A percentile compares a stretch with the other conserved stretches of the same genome.
Conservation (phyloP, 2,113 vertebrate genomes). For the Cervus canadensis region DNA sequence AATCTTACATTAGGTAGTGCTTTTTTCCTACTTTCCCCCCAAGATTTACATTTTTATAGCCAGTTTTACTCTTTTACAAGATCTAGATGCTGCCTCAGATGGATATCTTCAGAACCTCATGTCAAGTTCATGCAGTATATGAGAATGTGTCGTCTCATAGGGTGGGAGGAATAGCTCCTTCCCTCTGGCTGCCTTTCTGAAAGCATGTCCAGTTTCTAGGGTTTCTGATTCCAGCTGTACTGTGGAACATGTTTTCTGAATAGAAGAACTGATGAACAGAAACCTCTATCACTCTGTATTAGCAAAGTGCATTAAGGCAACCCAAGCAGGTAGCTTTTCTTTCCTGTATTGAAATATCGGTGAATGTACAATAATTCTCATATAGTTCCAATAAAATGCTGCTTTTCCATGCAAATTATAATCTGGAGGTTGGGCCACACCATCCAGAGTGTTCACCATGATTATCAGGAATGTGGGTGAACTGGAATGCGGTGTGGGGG, state of each 20-base stretch:
- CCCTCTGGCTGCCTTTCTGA: not conserved
- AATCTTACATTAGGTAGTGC: not conserved
- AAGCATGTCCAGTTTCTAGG: not conserved
- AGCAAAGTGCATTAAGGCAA: not conserved
- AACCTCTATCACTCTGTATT: not conserved
- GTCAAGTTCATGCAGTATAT: not conserved
- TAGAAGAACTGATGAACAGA: not conserved
- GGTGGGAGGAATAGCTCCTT: not conserved
- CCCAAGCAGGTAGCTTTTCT: not conserved
- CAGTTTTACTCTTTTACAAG: not conserved
- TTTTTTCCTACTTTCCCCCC: not conserved
- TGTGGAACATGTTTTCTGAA: not conserved
- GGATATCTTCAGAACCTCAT: not conserved
- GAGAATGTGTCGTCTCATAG: not conserved
- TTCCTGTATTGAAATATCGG: not conserved
- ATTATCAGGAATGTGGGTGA: not conserved
- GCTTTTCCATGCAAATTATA: not conserved
- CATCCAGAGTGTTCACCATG: not conserved
- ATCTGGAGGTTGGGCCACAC: not conserved
- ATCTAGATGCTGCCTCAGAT: not conserved
- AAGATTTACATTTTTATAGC: not conserved
- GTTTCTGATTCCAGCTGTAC: not conserved
- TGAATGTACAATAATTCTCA: not conserved
- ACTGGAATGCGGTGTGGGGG: not conserved
- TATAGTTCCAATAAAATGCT: not conserved